These are phyloP conservation scores for Tetragonula clypearis DNA, from an alignment of 1,140 invertebrate genomes.

Conservation along the genomic window DNA sequence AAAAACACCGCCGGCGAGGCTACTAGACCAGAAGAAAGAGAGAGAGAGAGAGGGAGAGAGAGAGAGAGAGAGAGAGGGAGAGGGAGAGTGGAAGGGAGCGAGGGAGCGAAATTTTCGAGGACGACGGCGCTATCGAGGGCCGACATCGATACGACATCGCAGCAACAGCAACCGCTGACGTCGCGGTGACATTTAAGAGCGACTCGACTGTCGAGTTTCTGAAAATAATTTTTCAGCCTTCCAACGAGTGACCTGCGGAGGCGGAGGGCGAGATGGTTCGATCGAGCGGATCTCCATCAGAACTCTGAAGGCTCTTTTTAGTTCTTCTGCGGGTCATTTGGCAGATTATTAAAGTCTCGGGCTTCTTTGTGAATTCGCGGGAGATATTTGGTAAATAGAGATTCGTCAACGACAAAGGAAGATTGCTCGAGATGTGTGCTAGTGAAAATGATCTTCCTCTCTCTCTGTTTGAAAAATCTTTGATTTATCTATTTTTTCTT, in stretches of 20 bases:
- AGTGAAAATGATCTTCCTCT: background rate
- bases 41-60: too few relatives aligned
- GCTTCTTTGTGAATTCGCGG: too few relatives aligned
- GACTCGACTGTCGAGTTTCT: background rate
- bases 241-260: background rate
- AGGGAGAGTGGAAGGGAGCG: background rate
- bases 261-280: background rate
- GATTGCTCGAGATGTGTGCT: background rate
- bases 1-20: background rate
- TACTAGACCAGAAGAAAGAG: too few relatives aligned
- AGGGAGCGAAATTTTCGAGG: conserved; percentile 12
- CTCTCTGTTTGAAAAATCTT: background rate
- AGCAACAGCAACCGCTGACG: background rate
- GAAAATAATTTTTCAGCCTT: conserved; percentile 14
- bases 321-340: background rate
- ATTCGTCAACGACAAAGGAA: background rate
- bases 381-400: too few relatives aligned
- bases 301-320: background rate
- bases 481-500: background rate
- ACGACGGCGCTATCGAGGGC: background rate
- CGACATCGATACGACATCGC: background rate
- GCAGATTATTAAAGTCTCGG: background rate
- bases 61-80: too few relatives aligned
- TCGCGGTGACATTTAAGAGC: conserved; percentile 18
- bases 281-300: background rate